Conservation (phyloP, 2,888 invertebrate genomes). For the Kuschelorhynchus macadamiae region DNA sequence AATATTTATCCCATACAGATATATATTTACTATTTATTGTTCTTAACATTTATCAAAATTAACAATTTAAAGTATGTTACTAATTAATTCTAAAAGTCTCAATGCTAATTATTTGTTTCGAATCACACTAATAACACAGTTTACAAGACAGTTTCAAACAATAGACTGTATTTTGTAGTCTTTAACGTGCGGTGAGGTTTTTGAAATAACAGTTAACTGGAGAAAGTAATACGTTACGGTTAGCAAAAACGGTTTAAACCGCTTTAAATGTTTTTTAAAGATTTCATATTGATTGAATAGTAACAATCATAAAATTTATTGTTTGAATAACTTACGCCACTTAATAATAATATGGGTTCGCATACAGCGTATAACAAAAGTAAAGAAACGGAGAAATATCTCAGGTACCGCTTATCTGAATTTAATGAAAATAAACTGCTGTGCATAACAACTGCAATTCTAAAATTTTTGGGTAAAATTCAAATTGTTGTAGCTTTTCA, state of each 20-base stretch:
- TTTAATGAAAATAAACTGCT: too few relatives aligned
- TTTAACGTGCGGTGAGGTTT: conserved; percentile 45
- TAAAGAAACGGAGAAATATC: too few relatives aligned
- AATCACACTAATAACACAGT: conserved; percentile 33
- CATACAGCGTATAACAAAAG: too few relatives aligned
- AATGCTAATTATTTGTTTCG: conserved; percentile 12
- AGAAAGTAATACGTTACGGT: conserved; percentile 38
- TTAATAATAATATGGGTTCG: too few relatives aligned
- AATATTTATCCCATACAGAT: background rate
- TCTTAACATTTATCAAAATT: too few relatives aligned
- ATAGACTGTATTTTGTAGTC: conserved; percentile 42
- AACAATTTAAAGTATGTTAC: conserved; percentile 8
- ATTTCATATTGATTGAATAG: conserved; percentile 18
- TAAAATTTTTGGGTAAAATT: too few relatives aligned
- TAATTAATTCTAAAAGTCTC: conserved; percentile 36
- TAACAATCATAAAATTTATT: conserved; percentile 4
- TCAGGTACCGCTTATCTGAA: too few relatives aligned
- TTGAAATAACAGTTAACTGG: conserved; percentile 35
- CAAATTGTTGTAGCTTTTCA: too few relatives aligned
- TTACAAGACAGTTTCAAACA: conserved; percentile 40
- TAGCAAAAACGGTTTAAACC: conserved; percentile 33
- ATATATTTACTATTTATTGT: background rate
- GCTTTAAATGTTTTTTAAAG: conserved; percentile 21
- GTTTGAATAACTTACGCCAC: background rate
- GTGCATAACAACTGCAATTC: too few relatives aligned